These are phyloP conservation scores for Pseudois nayaur DNA, from an alignment of 2,113 vertebrate species.

Conservation along the genomic window DNA sequence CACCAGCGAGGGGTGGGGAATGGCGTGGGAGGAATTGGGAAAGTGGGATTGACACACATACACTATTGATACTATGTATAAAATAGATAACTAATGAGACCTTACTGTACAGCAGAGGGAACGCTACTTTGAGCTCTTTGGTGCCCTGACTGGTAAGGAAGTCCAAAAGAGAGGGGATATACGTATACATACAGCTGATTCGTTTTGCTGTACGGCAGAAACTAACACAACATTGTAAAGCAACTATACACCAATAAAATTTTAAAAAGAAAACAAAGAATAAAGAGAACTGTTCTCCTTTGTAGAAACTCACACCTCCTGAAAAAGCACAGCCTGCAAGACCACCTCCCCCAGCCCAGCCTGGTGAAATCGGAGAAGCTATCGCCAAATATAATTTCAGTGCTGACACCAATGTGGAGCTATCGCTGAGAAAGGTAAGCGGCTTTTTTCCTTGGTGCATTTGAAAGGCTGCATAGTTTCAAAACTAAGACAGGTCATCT, in stretches of 20 bases:
- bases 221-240: neutral
- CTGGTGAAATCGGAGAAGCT: constrained; percentile 94
- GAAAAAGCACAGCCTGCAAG: constrained; percentile 95
- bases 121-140: neutral
- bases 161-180: neutral
- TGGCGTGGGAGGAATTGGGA: neutral
- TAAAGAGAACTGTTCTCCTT: neutral
- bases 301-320: constrained; percentile 87
- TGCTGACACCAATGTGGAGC: constrained; percentile 96
- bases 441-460: neutral
- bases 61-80: neutral
- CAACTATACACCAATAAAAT: neutral
- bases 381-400: constrained; percentile 96
- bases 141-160: neutral
- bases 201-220: neutral
- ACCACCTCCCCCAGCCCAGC: constrained; percentile 94
- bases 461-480: neutral
- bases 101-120: neutral
- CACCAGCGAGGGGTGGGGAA: neutral
- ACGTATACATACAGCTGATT: neutral
- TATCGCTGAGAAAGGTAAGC: constrained; percentile 94
- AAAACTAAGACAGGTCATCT: neutral
- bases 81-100: neutral
- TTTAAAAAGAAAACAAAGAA: neutral
- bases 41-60: neutral